Base-by-base conservation (phyloP, 2,888 invertebrate species). In the Troglohyphantes excavatus region DNA sequence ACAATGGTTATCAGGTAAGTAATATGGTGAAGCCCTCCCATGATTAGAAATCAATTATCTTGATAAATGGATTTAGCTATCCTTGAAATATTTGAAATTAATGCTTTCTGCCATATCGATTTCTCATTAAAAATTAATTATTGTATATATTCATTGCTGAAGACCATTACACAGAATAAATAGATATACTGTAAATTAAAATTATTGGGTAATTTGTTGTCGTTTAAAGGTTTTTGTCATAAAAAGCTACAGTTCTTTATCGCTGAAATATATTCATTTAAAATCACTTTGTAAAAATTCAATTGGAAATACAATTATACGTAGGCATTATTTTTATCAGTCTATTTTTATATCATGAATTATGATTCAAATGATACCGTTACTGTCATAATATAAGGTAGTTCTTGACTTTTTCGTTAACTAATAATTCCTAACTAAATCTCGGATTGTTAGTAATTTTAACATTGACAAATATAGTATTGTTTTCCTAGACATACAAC, bases 21-120 rank as follows among this genome's bases (percentile, higher is more conserved):
- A 53, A 39, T 53, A n/a, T 53, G n/a, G n/a, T 5, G 53, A 53
- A 53, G n/a, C 53, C 17, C 53, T 39, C 26, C 53, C 21, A 5
- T 75, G 75, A 75, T 75, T 75, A 53, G 17, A 75, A 75, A 75
- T 75, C 75, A 75, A 75, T 72, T 72, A 72, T 33, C 33, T 68
- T 33, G 46, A 72, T 75, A 53, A 53, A n/a, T 53, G n/a, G 5
- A 53, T n/a, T 53, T 13, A 53, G 53, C 53, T 53, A 13, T 53
- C 17, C 53, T 13, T 53, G 53, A 53, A 72, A 46, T 72, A 46
- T 46, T 68, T 53, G 13, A 46, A 46, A 26, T 72, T 21, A 75
- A 75, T 59, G 59, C 29, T 19, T 29, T 59, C 21, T 59, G 53
- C 29, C 19, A 23, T 33, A 75, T 75, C 21, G 75, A 29, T 61